Conservation (phyloP, 2,113 vertebrate species). For the Tylochromis polylepis region DNA sequence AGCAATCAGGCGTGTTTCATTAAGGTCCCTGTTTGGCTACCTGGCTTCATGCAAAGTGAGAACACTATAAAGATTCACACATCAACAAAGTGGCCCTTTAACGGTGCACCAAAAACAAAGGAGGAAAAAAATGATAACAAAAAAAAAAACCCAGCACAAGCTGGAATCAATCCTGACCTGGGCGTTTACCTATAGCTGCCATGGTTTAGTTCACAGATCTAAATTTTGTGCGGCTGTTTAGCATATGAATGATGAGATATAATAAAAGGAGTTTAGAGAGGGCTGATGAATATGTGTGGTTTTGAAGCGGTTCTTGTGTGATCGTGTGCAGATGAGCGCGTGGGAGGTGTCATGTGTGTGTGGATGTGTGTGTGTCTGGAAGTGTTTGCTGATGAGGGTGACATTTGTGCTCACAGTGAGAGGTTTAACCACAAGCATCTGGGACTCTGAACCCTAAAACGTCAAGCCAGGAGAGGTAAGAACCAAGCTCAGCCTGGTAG, state of each 20-base stretch:
- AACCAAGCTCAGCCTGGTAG: neutral
- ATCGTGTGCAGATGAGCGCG: constrained; percentile 65
- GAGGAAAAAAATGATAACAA: neutral
- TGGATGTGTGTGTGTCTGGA: constrained; percentile 23
- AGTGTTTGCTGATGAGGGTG: constrained; percentile 39
- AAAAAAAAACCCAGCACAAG: neutral
- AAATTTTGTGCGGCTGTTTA: constrained; percentile 37
- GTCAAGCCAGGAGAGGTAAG: neutral
- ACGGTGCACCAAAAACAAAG: neutral
- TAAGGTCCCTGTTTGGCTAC: neutral
- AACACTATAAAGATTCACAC: neutral
- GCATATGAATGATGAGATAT: constrained; percentile 59
- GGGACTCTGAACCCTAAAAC: constrained; percentile 22
- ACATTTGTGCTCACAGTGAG: constrained; percentile 56
- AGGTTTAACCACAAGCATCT: constrained; percentile 47
- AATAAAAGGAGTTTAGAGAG: constrained; percentile 58
- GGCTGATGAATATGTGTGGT: constrained; percentile 63
- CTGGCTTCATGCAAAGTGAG: neutral
- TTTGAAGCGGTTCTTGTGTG: constrained; percentile 63
- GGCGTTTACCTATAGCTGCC: neutral
- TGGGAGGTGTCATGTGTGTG: constrained; percentile 55
- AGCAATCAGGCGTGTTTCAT: neutral
- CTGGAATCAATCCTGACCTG: neutral
- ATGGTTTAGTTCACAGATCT: neutral
- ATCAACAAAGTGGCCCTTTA: neutral